Conservation (phyloP, 2,888 invertebrate species). For the Drosophila infuscata region DNA sequence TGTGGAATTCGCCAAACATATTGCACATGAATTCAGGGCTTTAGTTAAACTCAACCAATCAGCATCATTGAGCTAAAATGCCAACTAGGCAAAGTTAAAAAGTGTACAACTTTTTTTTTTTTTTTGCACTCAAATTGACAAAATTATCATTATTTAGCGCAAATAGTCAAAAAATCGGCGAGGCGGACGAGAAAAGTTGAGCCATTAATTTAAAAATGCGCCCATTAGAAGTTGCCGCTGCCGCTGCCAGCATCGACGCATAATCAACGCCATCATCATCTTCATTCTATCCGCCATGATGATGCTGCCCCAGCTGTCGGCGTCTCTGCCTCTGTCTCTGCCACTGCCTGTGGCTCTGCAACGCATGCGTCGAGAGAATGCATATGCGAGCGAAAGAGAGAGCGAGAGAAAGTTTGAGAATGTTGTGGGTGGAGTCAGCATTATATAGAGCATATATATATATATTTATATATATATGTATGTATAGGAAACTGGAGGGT, state of each 20-base stretch:
- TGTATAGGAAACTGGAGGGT: slow-evolving; percentile 34
- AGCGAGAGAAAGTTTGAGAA: slow-evolving; percentile 17
- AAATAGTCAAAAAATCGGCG: slow-evolving; percentile 63
- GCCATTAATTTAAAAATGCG: slow-evolving; percentile 75
- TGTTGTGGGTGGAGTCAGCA: slow-evolving; percentile 57
- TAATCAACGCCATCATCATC: slow-evolving; percentile 54
- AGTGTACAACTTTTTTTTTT: slow-evolving; percentile 19
- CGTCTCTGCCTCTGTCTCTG: background rate
- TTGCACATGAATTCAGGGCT: background rate
- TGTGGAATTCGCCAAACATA: slow-evolving; percentile 23
- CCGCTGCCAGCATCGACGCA: slow-evolving; percentile 35
- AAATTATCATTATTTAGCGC: slow-evolving; percentile 67
- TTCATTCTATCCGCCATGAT: slow-evolving; percentile 41
- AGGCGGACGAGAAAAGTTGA: slow-evolving; percentile 63
- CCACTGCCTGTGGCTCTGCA: background rate
- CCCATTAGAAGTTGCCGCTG: slow-evolving; percentile 61
- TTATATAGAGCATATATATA: slow-evolving; percentile 15
- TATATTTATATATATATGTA: slow-evolving; percentile 13
- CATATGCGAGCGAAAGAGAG: slow-evolving; percentile 19
- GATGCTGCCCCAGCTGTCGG: slow-evolving; percentile 16
- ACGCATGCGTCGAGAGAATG: slow-evolving; percentile 62
- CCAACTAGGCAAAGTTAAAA: slow-evolving; percentile 1
- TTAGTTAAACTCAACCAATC: slow-evolving; percentile 26
- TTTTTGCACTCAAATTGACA: slow-evolving; percentile 28
- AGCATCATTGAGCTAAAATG: slow-evolving; percentile 8